Evolutionary conservation across 1,140 invertebrate species (phyloP).

Genomic region (Apocrypta bakeri): DNA sequence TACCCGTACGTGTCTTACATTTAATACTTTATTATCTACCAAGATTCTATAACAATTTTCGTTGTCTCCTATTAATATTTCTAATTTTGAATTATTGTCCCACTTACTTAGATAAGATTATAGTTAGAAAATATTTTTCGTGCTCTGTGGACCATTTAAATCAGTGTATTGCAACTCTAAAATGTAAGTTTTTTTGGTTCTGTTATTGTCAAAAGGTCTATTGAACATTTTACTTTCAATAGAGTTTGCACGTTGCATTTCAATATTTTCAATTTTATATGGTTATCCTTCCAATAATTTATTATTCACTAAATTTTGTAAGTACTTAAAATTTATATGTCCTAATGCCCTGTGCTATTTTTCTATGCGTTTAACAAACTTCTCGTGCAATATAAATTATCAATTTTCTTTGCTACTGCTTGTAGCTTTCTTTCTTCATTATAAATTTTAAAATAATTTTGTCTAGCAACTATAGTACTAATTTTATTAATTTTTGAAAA

Average conservation of each 20-base stretch:
- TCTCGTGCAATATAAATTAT: not conserved
- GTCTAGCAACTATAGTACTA: not conserved
- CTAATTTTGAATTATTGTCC: too few relatives aligned
- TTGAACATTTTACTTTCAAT: conserved; percentile 58
- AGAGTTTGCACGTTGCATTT: conserved; percentile 56
- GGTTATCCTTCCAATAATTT: conserved; percentile 39
- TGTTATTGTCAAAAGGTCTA: conserved; percentile 68
- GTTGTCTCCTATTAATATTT: too few relatives aligned
- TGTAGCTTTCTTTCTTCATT: conserved; percentile 10
- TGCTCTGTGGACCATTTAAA: conserved; percentile 50
- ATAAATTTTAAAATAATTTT: conserved; percentile 11
- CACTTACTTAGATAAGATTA: too few relatives aligned
- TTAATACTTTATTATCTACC: too few relatives aligned
- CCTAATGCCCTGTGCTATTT: conserved; percentile 49
- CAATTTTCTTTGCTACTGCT: not conserved
- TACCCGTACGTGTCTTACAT: too few relatives aligned
- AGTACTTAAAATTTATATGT: conserved; percentile 45
- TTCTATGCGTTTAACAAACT: conserved; percentile 18
- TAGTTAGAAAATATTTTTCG: conserved; percentile 17
- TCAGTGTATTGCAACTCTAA: conserved; percentile 65
- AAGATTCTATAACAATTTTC: too few relatives aligned
- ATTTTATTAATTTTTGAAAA: conserved; percentile 4
- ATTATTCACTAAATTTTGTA: conserved; percentile 35
- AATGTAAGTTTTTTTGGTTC: conserved; percentile 58
- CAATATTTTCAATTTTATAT: conserved; percentile 34